Base-by-base conservation (phyloP, 1,140 invertebrate species). In the Aphaenogaster rudis region DNA sequence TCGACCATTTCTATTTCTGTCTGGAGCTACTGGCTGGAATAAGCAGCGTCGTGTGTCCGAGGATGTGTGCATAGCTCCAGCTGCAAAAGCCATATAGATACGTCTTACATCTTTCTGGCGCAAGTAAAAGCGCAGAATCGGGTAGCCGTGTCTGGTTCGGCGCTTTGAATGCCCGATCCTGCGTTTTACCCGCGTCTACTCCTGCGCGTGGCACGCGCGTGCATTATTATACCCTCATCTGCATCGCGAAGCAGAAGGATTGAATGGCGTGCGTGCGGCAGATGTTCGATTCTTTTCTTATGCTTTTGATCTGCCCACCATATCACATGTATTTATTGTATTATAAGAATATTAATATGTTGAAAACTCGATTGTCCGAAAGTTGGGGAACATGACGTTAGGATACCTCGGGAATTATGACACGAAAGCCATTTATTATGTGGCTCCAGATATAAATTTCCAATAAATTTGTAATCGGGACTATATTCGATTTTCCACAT, bases 141-240 rank as follows among this genome's bases (percentile, higher is more conserved):
- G 8, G 28, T n/a, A 28, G 63, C 13, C 21, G 8, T 64, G 39
- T 33, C 45, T 17, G 6, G n/a, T 28, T 17, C 9, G 11, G 59
- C 17, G 15, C 4, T 33, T 4, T 36, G 28, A 59, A 59, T 72
- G 36, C 21, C 13, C 36, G 39, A 61, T 21, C 21, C 11, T 7
- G 4, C 39, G 3, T 42, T 66, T 52, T 57, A 54, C 36, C 48
- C 39, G 17, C 52, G 28, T 71, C 15, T 7, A 52, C 61, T 84
- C 50, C 52, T 69, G 71, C 28, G 87, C 71, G 69, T 89, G 88
- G 78, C 88, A 86, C 88, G 76, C 77, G 82, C 76, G n/a, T 59
- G 63, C 64, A 77, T 88, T 86, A 76, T 86, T 85, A 63, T 69
- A 50, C 80, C 61, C 61, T 67, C 28, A 54, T 80, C 74, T 86